Evolutionary conservation across 2,888 invertebrate species (phyloP).

Genomic region (Alviniconcha strummeri): DNA sequence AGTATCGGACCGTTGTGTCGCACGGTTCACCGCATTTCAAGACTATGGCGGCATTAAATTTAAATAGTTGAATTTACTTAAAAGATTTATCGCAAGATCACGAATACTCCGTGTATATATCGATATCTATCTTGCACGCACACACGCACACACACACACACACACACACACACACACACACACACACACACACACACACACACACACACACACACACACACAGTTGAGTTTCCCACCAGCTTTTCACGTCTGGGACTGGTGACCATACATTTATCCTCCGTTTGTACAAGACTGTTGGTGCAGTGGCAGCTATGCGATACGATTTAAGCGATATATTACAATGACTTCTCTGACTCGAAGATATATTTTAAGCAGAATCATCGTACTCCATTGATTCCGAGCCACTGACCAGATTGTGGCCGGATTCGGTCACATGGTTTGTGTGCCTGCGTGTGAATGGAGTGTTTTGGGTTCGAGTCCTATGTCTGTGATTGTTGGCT

Average conservation of each 20-base stretch:
- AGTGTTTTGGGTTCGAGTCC: no score
- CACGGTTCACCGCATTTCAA: no score
- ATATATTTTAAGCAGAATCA: neutral
- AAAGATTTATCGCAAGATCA: neutral
- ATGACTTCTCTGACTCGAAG: neutral
- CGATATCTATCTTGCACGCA: neutral
- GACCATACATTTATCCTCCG: neutral
- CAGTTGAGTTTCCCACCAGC: no score
- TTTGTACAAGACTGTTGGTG: neutral
- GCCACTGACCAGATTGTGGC: no score
- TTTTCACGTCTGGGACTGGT: neutral
- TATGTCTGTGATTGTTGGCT: no score
- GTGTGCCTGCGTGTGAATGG: no score
- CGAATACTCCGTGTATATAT: neutral
- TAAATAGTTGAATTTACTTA: neutral
- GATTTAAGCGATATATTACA: no score
- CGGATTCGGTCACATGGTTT: no score
- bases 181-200: neutral
- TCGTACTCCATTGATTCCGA: neutral
- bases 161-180: neutral
- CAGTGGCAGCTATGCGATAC: neutral
- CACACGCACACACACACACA: slow-evolving; percentile 5
- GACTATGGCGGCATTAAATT: neutral
- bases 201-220: neutral
- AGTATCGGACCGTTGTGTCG: no score